Conservation (phyloP, 1,140 invertebrate genomes). For the Pinna nobilis region DNA sequence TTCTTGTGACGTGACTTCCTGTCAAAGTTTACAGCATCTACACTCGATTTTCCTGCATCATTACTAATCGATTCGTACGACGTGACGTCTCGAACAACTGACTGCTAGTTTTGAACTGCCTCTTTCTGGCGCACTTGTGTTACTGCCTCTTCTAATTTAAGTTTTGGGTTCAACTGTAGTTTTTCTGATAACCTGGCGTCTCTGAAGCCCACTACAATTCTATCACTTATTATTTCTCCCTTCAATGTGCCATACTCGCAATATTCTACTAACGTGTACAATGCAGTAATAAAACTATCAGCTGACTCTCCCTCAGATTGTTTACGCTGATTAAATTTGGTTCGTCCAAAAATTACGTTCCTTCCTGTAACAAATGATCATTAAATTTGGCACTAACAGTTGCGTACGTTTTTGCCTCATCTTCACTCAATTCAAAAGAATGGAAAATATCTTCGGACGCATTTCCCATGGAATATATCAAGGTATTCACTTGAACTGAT, state of each 20-base stretch:
- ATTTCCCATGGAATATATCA: too few relatives aligned
- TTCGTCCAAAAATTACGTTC: constrained; percentile 6
- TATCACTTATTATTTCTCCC: constrained; percentile 16
- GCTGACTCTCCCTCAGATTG: constrained; percentile 1
- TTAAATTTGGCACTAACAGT: constrained; percentile 9
- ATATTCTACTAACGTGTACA: constrained; percentile 1
- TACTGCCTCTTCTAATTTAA: constrained; percentile 1
- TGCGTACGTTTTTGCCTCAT: too few relatives aligned
- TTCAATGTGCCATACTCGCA: constrained; percentile 4
- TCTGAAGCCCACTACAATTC: constrained; percentile 7
- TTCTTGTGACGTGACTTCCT: too few relatives aligned
- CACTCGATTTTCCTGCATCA: too few relatives aligned
- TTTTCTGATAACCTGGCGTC: constrained; percentile 8
- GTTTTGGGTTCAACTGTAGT: neutral
- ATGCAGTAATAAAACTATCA: constrained; percentile 25
- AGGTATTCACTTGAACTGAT: too few relatives aligned
- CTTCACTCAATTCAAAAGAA: too few relatives aligned
- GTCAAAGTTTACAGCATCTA: too few relatives aligned
- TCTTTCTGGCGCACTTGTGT: neutral
- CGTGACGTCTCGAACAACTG: too few relatives aligned
- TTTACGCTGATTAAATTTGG: constrained; percentile 16
- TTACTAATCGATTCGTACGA: too few relatives aligned
- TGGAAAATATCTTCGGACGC: too few relatives aligned
- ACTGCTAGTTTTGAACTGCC: constrained; percentile 11
- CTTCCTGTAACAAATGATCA: neutral